phyloP scores from a whole-genome alignment of 1,140 invertebrate species.

The Venturia canescens region DNA sequence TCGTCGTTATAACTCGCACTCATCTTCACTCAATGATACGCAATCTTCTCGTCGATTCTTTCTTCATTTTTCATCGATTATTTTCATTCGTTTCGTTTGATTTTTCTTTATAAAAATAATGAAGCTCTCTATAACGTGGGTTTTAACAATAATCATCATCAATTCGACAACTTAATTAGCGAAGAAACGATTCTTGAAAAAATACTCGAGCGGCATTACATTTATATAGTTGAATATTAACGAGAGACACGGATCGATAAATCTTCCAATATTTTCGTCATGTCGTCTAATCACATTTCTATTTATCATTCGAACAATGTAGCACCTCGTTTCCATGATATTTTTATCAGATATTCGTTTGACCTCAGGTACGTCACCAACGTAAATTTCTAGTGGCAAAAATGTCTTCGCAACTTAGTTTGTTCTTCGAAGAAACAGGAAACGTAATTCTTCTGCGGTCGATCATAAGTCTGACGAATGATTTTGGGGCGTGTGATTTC shows the following conservation, averaged over 20 bases:
- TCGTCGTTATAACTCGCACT: too few relatives aligned
- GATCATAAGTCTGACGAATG: too few relatives aligned
- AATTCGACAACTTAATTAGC: background rate
- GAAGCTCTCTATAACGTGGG: conserved; percentile 58
- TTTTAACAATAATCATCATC: conserved; percentile 30
- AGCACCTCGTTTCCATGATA: too few relatives aligned
- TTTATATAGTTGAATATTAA: conserved; percentile 1
- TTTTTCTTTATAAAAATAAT: conserved; percentile 65
- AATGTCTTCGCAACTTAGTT: too few relatives aligned
- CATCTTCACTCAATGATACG: background rate
- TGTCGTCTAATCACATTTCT: background rate
- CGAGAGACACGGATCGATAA: background rate
- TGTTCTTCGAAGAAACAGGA: too few relatives aligned
- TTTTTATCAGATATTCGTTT: too few relatives aligned
- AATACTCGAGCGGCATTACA: conserved; percentile 25
- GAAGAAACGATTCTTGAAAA: background rate
- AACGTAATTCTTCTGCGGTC: too few relatives aligned
- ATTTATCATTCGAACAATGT: background rate
- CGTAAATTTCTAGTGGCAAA: too few relatives aligned
- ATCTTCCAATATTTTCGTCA: conserved; percentile 17
- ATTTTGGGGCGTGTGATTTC: too few relatives aligned
- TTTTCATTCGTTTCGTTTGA: conserved; percentile 1
- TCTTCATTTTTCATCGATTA: conserved; percentile 1
- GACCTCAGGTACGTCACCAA: too few relatives aligned
- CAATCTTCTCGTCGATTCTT: conserved; percentile 1